These are phyloP conservation scores for Lissonota sp. DNA, from an alignment of 2,888 invertebrate genomes.

Conservation along the genomic window DNA sequence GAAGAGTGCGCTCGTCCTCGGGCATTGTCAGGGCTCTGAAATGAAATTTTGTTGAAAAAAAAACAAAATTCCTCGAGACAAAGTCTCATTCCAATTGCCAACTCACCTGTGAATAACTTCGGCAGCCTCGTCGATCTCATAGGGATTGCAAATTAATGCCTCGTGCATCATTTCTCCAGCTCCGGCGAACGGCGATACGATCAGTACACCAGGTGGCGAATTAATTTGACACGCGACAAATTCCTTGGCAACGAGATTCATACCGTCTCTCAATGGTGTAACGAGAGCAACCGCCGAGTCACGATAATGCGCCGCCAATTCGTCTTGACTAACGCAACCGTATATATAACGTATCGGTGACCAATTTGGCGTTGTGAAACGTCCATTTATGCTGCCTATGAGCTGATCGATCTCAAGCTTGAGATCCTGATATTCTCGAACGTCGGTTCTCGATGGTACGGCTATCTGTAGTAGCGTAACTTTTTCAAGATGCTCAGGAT, in stretches of 20 bases:
- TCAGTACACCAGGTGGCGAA: slow-evolving; percentile 92
- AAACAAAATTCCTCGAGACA: slow-evolving; percentile 9
- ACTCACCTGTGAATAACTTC: slow-evolving; percentile 91
- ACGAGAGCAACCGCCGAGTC: slow-evolving; percentile 95
- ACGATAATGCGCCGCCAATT: slow-evolving; percentile 93
- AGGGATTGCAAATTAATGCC: slow-evolving; percentile 94
- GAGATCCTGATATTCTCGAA: slow-evolving; percentile 94
- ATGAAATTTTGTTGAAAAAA: slow-evolving; percentile 39
- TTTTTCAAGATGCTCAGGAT: slow-evolving; percentile 94
- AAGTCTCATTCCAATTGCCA: background rate
- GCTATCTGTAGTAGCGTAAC: slow-evolving; percentile 92
- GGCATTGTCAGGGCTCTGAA: slow-evolving; percentile 94
- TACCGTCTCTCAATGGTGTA: slow-evolving; percentile 94
- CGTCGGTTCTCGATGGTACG: slow-evolving; percentile 95
- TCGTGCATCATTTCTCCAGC: slow-evolving; percentile 98
- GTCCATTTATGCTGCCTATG: slow-evolving; percentile 94
- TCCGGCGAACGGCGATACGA: slow-evolving; percentile 96
- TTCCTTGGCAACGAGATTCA: slow-evolving; percentile 97
- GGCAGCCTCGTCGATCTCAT: slow-evolving; percentile 94
- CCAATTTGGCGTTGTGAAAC: slow-evolving; percentile 96
- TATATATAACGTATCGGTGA: slow-evolving; percentile 96
- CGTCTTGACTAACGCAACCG: slow-evolving; percentile 94
- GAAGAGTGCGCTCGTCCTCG: slow-evolving; percentile 92
- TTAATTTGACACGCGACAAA: slow-evolving; percentile 97
- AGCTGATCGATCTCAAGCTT: slow-evolving; percentile 96